Evolutionary conservation across 2,113 vertebrate species (phyloP), one percentile per base, ranked within the genome.

Genomic region (Thamnaconus septentrionalis): DNA sequence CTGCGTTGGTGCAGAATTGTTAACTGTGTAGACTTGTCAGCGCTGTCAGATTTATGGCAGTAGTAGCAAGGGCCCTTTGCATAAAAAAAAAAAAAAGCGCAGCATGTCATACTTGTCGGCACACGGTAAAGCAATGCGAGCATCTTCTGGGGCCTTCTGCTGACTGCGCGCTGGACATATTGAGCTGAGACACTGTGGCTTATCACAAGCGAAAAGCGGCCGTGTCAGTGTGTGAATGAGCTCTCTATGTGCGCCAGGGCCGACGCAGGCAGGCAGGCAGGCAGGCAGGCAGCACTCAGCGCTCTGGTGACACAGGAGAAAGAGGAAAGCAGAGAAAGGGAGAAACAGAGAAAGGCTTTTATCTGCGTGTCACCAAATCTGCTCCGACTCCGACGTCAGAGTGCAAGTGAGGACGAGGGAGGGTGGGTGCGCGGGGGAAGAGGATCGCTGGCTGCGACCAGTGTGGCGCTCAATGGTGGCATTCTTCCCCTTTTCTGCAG

Each of bases 301-400:
- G 59, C 88, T 87, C 84, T 83, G 85, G 82, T 88, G 85, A 87
- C 86, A 88, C 77, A 78, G 78, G 87, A 88, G 86, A 86, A 81
- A 84, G 74, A 85, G 83, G 84, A 82, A 74, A 80, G 66, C 53
- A 66, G 66, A 83, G 81, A 82, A 80, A 75, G 55, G 79, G 69
- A 69, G 79, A 87, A 87, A 90, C 89, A 90, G 85, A 87, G 89
- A 83, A 87, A 87, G 83, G 85, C 89, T 90, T 90, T 90, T 90
- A 90, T 89, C 86, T 88, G 57, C n/a, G 58, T 88, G 89, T 90
- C 89, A 90, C 87, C 76, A 85, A 89, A 90, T 90, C 87, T 87
- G 85, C 83, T 89, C 76, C 77, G 71, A 89, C 86, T 83, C 83
- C 86, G 18, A 89, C 89, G 87, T 90, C 87, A 90, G 89, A 90